phyloP scores from a whole-genome alignment of 2,888 invertebrate genomes.

The Notodonta dromedarius region DNA sequence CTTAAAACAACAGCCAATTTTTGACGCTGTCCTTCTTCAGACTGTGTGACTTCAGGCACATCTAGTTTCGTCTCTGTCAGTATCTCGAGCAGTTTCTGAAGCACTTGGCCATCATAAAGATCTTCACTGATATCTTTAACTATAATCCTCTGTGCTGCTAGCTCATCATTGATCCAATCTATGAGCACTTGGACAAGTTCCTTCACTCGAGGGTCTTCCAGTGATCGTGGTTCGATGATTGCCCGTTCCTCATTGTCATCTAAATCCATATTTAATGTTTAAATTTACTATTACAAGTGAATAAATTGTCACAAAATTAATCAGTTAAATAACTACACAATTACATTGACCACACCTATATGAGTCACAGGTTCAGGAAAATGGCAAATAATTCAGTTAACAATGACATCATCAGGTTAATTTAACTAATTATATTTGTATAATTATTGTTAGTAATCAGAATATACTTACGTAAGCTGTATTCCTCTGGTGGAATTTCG shows the following conservation, averaged over 20 bases:
- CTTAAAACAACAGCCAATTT: constrained; percentile 95
- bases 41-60: constrained; percentile 99
- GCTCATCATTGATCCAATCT: constrained; percentile 99
- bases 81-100: constrained; percentile 91
- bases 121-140: constrained; percentile 98
- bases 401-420: neutral
- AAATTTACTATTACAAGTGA: neutral
- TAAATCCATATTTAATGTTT: constrained; percentile 54
- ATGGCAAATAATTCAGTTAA: neutral
- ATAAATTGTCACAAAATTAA: neutral
- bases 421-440: neutral
- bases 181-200: constrained; percentile 94
- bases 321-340: neutral
- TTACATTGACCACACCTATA: neutral
- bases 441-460: neutral
- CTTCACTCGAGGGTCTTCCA: constrained; percentile 93
- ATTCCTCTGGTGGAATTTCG: constrained; percentile 96
- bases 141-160: constrained; percentile 97
- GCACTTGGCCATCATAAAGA: constrained; percentile 96
- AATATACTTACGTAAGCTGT: constrained; percentile 89
- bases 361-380: constrained; percentile 1
- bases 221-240: constrained; percentile 95
- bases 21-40: constrained; percentile 98
- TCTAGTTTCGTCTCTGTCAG: constrained; percentile 95
- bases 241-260: constrained; percentile 99